Evolutionary conservation across 1,140 invertebrate genomes (phyloP).

Genomic region (Limonius californicus): DNA sequence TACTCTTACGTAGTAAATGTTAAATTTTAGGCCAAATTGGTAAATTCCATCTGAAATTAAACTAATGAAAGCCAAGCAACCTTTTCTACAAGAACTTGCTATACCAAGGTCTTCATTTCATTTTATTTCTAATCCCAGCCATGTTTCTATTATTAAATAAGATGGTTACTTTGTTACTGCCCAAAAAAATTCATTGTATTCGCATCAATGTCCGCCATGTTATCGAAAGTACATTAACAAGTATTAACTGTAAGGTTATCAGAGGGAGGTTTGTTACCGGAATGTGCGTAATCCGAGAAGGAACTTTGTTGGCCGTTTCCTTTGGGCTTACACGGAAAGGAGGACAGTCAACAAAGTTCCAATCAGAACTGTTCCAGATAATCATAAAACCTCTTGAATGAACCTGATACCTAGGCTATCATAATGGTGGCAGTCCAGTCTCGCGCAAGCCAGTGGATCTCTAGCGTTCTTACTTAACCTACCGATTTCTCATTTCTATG

Average conservation of each 20-base stretch:
- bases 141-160: too few species aligned
- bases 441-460: constrained; percentile 21
- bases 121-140: too few species aligned
- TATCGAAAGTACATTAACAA: not conserved
- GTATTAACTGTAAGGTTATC: not conserved
- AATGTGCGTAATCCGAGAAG: not conserved
- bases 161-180: not conserved
- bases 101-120: too few species aligned
- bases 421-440: constrained; percentile 23
- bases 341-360: too few species aligned
- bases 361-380: not conserved
- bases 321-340: too few species aligned
- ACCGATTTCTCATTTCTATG: constrained; percentile 16
- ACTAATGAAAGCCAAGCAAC: too few species aligned
- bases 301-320: not conserved
- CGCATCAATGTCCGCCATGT: not conserved
- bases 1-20: too few species aligned
- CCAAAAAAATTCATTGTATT: not conserved
- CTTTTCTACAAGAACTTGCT: too few species aligned
- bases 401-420: constrained; percentile 23
- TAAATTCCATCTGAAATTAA: too few species aligned
- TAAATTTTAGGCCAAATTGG: too few species aligned
- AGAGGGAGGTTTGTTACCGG: not conserved
- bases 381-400: not conserved
- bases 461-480: constrained; percentile 24